phyloP scores from a whole-genome alignment of 2,888 invertebrate genomes.

The Acanthosoma haemorrhoidale region DNA sequence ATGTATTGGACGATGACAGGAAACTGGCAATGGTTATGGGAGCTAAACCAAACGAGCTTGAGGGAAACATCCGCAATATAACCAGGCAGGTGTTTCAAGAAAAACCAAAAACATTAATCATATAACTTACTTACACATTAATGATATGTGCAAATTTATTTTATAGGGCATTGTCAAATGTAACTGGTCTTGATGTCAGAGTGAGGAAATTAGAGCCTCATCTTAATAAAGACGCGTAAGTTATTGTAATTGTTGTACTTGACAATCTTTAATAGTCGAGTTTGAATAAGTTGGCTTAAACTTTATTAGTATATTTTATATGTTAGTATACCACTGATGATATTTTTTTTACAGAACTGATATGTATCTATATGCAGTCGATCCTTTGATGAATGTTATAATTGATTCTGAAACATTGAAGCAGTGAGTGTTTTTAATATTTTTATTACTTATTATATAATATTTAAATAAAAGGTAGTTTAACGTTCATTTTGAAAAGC shows the following conservation, averaged over 20 bases:
- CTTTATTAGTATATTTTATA: neutral
- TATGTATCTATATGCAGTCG: conserved; percentile 78
- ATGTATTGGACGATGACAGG: conserved; percentile 73
- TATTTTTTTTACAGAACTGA: conserved; percentile 62
- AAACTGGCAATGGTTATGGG: conserved; percentile 74
- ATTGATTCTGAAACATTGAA: conserved; percentile 74
- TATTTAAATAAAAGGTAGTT: no score
- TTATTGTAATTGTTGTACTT: conserved; percentile 41
- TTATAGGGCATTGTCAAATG: conserved; percentile 59
- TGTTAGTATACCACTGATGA: neutral
- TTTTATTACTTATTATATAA: neutral
- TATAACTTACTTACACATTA: neutral
- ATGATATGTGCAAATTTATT: neutral
- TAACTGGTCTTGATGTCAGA: conserved; percentile 72
- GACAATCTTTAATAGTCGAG: no score
- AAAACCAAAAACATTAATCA: no score
- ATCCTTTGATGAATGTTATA: conserved; percentile 72
- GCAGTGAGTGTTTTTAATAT: conserved; percentile 54
- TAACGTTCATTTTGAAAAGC: no score
- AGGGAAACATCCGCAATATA: conserved; percentile 64
- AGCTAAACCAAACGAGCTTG: conserved; percentile 69
- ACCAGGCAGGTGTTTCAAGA: conserved; percentile 53
- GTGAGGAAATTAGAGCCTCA: conserved; percentile 74
- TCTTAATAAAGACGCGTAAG: conserved; percentile 64
- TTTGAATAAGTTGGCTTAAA: neutral